Evolutionary conservation across 1,140 invertebrate species (phyloP), one percentile per base, ranked within the genome.

Genomic region (Ephestia elutella): DNA sequence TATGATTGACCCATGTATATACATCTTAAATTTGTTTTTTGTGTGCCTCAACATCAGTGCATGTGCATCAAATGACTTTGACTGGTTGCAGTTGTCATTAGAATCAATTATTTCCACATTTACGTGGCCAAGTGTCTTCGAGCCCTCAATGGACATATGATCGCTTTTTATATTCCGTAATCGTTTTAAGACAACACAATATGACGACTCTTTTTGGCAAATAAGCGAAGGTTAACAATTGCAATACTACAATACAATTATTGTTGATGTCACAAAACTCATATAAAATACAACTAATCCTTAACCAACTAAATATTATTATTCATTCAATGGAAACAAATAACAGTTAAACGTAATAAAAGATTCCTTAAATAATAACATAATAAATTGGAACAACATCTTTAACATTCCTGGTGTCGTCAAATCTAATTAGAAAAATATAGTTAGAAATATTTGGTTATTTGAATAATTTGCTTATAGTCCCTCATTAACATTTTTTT

Each of bases 41-140:
- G 73, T 75, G 59, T 48, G 28, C 54, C 65, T 70, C 76, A 70
- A 75, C 77, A 75, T 82, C 62, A 65, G 73, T 70, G 70, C 66
- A 66, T 71, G 71, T 76, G 75, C 73, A 76, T 63, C 71, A 82
- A 84, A 82, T 79, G 73, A 83, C 75, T 74, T 80, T 72, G 70
- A 44, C 68, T 68, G 60, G 28, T 57, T 49, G 62, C 60, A 70
- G 73, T 80, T 70, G 76, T 83, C 81, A 84, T 82, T 82, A 80
- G 74, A 84, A 82, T 79, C 81, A 84, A 84, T 86, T 86, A 84
- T 85, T 85, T 85, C 68, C 64, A 70, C 77, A 86, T 86, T 81
- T 83, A 83, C 82, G 66, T 2, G 11, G 5, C n/a, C 13, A 15
- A n/a, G 13, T 53, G n/a, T 53, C 20, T 53, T 44, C 67, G 56